phyloP scores from a whole-genome alignment of 1,140 invertebrate species.

The Cotesia glomerata region DNA sequence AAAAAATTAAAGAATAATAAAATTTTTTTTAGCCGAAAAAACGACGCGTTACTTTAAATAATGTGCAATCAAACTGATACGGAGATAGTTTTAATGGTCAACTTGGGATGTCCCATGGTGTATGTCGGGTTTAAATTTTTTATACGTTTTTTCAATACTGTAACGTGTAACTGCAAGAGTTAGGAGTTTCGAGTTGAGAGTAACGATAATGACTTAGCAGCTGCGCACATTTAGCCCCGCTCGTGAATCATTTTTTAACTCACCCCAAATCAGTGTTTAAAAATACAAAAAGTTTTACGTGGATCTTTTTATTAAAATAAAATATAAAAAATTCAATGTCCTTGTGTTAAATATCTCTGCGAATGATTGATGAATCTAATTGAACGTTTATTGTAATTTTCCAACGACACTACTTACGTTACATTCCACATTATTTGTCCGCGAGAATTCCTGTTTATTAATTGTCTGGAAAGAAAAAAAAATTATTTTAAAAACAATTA shows the following conservation, averaged over 20 bases:
- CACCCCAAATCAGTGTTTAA: constrained; percentile 55
- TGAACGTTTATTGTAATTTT: too few relatives aligned
- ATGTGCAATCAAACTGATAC: not conserved
- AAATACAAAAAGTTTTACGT: constrained; percentile 17
- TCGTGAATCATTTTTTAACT: constrained; percentile 49
- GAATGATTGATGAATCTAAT: too few relatives aligned
- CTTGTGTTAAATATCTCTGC: not conserved
- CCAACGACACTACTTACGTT: too few relatives aligned
- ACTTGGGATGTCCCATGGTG: not conserved
- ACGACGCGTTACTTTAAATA: not conserved
- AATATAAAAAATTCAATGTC: not conserved
- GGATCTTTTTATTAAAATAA: constrained; percentile 3
- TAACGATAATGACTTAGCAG: constrained; percentile 47
- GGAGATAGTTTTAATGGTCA: constrained; percentile 1
- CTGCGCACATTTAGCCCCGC: constrained; percentile 39
- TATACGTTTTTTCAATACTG: constrained; percentile 15
- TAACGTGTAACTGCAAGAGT: constrained; percentile 19
- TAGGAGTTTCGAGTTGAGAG: constrained; percentile 23
- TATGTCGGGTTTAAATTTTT: constrained; percentile 20
- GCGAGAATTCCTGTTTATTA: not conserved
- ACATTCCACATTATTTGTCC: not conserved
- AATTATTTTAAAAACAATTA: not conserved
- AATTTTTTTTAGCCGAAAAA: not conserved
- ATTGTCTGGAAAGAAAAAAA: not conserved
- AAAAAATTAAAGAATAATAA: not conserved